Evolutionary conservation across 1,140 invertebrate genomes (phyloP).

Genomic region (Copidosoma floridanum): DNA sequence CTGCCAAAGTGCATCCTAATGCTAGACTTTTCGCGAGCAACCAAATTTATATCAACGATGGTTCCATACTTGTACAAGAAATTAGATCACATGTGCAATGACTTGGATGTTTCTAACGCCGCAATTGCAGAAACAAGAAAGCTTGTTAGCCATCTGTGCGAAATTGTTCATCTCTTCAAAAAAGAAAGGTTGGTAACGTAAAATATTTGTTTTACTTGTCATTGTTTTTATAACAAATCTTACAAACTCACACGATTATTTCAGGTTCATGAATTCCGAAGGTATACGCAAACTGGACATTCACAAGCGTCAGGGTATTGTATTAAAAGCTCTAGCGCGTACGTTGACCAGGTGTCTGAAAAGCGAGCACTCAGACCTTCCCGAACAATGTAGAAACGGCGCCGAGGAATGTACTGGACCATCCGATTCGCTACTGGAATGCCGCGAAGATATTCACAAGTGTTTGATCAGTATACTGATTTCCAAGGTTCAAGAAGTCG

Average conservation of each 20-base stretch:
- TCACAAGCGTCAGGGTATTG: constrained; percentile 35
- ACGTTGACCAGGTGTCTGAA: too few relatives aligned
- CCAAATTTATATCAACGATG: constrained; percentile 28
- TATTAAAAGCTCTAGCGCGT: too few relatives aligned
- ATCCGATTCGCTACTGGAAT: too few relatives aligned
- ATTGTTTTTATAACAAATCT: not conserved
- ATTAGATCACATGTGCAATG: constrained; percentile 28
- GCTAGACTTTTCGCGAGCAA: constrained; percentile 35
- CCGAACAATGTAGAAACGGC: too few relatives aligned
- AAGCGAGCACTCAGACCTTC: too few relatives aligned
- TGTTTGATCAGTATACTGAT: constrained; percentile 36
- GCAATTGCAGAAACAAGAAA: constrained; percentile 31
- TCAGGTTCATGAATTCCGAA: constrained; percentile 24
- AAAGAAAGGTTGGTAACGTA: constrained; percentile 23
- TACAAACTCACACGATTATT: not conserved
- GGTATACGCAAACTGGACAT: constrained; percentile 22
- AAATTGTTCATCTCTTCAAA: constrained; percentile 30
- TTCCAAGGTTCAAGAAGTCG: constrained; percentile 41
- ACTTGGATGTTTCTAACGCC: too few relatives aligned
- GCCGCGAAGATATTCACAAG: too few relatives aligned
- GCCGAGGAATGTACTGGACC: too few relatives aligned
- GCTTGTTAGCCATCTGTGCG: constrained; percentile 25
- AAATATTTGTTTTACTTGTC: not conserved
- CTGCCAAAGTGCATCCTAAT: constrained; percentile 34
- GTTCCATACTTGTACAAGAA: constrained; percentile 36